Percentiles rank a stretch among this genome's conserved stretches.
Conservation (phyloP, 2,888 invertebrate species). For the Megamerina dolium region DNA sequence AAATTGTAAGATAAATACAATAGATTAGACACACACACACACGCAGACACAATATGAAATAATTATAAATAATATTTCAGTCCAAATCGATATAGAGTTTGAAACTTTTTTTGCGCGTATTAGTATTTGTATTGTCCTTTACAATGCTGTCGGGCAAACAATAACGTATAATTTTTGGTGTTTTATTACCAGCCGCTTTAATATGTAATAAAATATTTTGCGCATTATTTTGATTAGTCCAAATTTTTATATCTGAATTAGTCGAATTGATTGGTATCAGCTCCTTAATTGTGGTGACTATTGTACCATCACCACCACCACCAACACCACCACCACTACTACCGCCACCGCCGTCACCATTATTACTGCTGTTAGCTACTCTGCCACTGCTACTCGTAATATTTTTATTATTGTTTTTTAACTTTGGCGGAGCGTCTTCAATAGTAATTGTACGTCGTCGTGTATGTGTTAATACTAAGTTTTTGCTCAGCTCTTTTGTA, state of each 20-base stretch:
- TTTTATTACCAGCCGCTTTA: slow-evolving; percentile 15
- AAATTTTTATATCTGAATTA: slow-evolving; percentile 21
- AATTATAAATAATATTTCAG: slow-evolving; percentile 6
- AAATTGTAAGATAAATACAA: too few species aligned
- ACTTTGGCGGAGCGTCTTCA: slow-evolving; percentile 18
- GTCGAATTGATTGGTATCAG: too few species aligned
- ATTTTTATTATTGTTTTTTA: slow-evolving; percentile 4
- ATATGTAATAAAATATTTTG: slow-evolving; percentile 20
- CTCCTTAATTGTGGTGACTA: too few species aligned
- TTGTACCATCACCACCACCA: slow-evolving; percentile 8
- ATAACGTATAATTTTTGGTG: not conserved
- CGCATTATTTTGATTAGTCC: slow-evolving; percentile 21
- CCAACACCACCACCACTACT: not conserved
- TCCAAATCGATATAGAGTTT: slow-evolving; percentile 20
- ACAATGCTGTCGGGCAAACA: too few species aligned
- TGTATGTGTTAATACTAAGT: slow-evolving; percentile 22
- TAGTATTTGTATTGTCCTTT: too few species aligned
- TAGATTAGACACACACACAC: too few species aligned
- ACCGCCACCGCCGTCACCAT: not conserved
- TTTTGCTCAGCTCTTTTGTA: slow-evolving; percentile 25
- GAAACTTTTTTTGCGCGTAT: slow-evolving; percentile 20
- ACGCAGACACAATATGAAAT: slow-evolving; percentile 6
- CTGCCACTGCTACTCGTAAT: not conserved
- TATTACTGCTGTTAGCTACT: not conserved
- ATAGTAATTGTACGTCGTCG: slow-evolving; percentile 26